Conservation (phyloP, 2,113 vertebrate genomes). For the Pelobates fuscus region DNA sequence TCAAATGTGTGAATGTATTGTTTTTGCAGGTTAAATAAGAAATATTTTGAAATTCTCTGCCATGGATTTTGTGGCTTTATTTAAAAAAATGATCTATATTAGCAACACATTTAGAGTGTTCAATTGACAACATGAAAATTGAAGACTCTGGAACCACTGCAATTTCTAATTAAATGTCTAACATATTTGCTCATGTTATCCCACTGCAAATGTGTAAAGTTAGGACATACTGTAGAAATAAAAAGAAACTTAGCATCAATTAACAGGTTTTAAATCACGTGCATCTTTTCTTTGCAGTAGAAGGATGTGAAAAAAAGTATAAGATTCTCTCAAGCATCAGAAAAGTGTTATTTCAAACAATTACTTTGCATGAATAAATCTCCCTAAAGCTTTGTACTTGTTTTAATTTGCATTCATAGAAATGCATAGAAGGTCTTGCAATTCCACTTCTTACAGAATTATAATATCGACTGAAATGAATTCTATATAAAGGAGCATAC, state of each 20-base stretch:
- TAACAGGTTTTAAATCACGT: conserved; percentile 32
- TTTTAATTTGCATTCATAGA: conserved; percentile 36
- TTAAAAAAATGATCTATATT: conserved; percentile 3
- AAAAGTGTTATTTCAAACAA: conserved; percentile 24
- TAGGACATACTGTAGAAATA: background rate
- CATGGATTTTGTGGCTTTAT: too few relatives aligned
- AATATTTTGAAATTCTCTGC: background rate
- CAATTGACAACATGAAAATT: conserved; percentile 28
- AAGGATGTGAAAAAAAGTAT: conserved; percentile 20
- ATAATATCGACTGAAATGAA: conserved; percentile 35
- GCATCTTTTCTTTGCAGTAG: background rate
- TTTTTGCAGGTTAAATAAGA: background rate
- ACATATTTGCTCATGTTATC: background rate
- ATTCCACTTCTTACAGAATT: conserved; percentile 22
- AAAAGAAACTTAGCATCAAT: conserved; percentile 38
- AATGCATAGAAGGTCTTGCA: conserved; percentile 19
- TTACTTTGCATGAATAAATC: conserved; percentile 36
- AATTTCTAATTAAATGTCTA: conserved; percentile 29
- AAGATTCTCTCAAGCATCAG: background rate
- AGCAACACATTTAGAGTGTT: conserved; percentile 18
- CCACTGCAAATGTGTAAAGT: background rate
- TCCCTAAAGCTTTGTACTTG: conserved; percentile 23
- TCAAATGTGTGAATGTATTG: background rate
- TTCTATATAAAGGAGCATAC: conserved; percentile 31
- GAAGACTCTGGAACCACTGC: background rate